A percentile compares a stretch with the other conserved stretches of the same genome.
These are phyloP conservation scores for Diglossa brunneiventris DNA, from an alignment of 2,113 vertebrate species.

Conservation along the genomic window DNA sequence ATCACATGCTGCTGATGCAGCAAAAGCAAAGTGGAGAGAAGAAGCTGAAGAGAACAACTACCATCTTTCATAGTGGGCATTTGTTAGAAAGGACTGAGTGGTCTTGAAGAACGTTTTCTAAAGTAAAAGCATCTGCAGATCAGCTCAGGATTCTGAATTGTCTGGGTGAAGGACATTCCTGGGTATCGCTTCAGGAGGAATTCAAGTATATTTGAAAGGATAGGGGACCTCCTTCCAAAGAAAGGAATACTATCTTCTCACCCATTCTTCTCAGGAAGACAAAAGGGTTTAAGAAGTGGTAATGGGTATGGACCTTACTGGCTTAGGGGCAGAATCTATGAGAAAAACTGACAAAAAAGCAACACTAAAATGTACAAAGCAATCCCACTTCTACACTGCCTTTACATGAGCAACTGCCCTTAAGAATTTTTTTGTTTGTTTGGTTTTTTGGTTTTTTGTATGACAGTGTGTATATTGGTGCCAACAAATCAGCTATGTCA, in stretches of 20 bases:
- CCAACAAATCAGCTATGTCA: neutral
- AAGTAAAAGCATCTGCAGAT: neutral
- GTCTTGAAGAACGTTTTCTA: neutral
- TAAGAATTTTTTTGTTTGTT: neutral
- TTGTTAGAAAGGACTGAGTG: neutral
- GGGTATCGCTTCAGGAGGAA: neutral
- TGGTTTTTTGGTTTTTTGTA: too few species aligned
- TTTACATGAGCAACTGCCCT: neutral
- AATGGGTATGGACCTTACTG: neutral
- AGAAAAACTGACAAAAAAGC: neutral
- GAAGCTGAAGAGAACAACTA: neutral
- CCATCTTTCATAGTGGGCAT: neutral
- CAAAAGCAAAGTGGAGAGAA: neutral
- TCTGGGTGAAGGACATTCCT: neutral
- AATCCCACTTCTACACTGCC: neutral
- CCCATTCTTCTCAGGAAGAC: neutral
- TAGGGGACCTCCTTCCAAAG: neutral
- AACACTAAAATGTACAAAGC: neutral
- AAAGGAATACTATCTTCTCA: neutral
- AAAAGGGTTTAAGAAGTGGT: neutral
- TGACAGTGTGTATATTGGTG: neutral
- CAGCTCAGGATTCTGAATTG: neutral
- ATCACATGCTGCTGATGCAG: neutral
- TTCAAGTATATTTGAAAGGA: neutral
- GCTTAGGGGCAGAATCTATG: neutral